Percentiles rank a stretch among this genome's conserved stretches.
phyloP scores from a whole-genome alignment of 2,113 vertebrate species.

The Sarotherodon lohbergeri region DNA sequence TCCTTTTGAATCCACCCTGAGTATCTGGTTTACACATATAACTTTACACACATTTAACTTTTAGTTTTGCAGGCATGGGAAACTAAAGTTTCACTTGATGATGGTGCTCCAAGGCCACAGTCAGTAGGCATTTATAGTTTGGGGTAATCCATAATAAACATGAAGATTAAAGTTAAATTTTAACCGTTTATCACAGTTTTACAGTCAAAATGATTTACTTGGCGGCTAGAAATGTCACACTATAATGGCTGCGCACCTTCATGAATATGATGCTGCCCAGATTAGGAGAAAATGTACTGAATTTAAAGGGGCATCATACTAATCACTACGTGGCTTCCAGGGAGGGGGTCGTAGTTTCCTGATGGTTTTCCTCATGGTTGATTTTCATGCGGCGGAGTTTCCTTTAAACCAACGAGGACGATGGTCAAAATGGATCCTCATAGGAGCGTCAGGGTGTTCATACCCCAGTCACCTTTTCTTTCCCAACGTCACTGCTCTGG shows the following conservation, averaged over 20 bases:
- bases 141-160: not conserved
- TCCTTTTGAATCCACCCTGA: not conserved
- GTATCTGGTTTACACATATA: not conserved
- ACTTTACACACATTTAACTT: too few relatives aligned
- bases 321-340: not conserved
- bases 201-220: not conserved
- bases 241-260: not conserved
- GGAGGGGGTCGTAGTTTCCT: not conserved
- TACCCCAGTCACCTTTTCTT: not conserved
- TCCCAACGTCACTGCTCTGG: not conserved
- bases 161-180: not conserved
- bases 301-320: not conserved
- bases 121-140: not conserved
- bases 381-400: not conserved
- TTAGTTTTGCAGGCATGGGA: too few relatives aligned
- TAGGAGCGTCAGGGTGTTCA: constrained; percentile 2
- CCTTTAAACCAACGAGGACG: not conserved
- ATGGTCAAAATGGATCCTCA: not conserved
- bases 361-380: not conserved
- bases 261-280: not conserved
- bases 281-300: not conserved
- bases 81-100: not conserved
- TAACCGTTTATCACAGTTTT: not conserved
- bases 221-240: not conserved
- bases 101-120: not conserved